Base-by-base conservation (phyloP, 2,797 vertebrate genomes). In the Monodelphis domestica region DNA sequence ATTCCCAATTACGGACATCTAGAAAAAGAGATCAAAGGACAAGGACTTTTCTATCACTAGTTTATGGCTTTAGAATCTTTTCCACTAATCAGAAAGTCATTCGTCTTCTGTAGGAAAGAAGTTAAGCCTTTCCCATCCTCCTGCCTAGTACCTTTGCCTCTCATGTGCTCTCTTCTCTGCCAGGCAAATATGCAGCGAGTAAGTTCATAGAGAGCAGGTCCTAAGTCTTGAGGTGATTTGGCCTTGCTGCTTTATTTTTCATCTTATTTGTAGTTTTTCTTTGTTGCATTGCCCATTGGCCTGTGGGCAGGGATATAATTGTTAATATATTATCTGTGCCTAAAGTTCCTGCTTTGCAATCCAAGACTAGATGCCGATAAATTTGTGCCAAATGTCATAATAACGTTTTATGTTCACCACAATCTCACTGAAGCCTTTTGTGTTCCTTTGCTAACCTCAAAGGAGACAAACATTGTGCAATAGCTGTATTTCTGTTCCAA, bases 291-390 rank as follows among this genome's bases (percentile, higher is more conserved):
- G 52, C 28, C 94, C 70, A 70, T 14, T 91, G 88, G 54, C 92
- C 89, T 96, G n/a, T 51, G 17, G 63, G 5, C 55, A 90, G 90
- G 90, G 57, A 63, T 92, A 12, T 93, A 96, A 59, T 28, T 91
- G 78, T 90, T 59, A 96, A 94, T 96, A 0, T 91, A 30, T 93
- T 94, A 56, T 89, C 57, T 33, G 12, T 94, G 70, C 89, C 45
- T 93, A 89, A 96, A 94, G 12, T 59, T 78, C 89, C 53, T 91
- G 30, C 95, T 96, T 95, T 95, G 38, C 89, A 90, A 96, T 90
- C 57, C 63, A 96, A 84, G 90, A 95, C 52, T 57, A 92, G 56
- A 89, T 91, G 53, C 70, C 92, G 90, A 63, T 93, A 91, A 94
- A 90, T 87, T 29, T 92, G 2, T 87, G 51, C 14, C 96, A 89